Evolutionary conservation across 2,113 vertebrate species (phyloP), one percentile per base, ranked within the genome.

Genomic region (Heterochromis multidens): DNA sequence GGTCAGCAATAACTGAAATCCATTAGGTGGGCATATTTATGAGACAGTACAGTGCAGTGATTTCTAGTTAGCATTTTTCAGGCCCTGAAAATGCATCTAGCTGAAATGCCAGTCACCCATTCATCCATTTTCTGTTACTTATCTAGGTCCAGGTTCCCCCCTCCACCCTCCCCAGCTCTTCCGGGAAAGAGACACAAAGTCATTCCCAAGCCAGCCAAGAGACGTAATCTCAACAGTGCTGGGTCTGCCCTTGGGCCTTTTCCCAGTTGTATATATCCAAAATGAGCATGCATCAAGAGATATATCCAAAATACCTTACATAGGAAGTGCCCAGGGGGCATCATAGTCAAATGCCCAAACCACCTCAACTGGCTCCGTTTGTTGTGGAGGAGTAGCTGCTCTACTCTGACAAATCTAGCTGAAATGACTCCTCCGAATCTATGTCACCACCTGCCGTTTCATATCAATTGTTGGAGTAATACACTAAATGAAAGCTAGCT

Each of bases 381-480:
- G 43, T 4, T 46, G 56, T 9, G 56, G 23, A 25, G 23, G 5
- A 25, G 23, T 16, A 27, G 13, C 57, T 27, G 25, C 23, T 59
- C 57, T 59, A 4, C 56, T 58, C 12, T 3, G 23, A 58, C 23
- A 27, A 7, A 27, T 25, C 67, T 6, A 58, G 7, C 65, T 79
- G 54, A 60, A 8, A 31, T 13, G 16, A 35, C 21, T 78, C 27
- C 33, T 79, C 25, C 60, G 67, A 80, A 77, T 58, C 25, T 74
- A 84, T n/a, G n/a, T 56, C 29, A 54, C 31, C 87, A 82, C 43
- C 85, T 90, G 86, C 59, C 49, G 58, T 70, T 84, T 82, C 54
- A 90, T 76, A 79, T 89, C 83, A 77, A n/a, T 80, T 85, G 78
- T 83, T 25, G 52, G 25, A 31, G 65, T 40, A 52, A 67, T 80